phyloP scores from a whole-genome alignment of 2,888 invertebrate species.

The Drosophila lutescens region DNA sequence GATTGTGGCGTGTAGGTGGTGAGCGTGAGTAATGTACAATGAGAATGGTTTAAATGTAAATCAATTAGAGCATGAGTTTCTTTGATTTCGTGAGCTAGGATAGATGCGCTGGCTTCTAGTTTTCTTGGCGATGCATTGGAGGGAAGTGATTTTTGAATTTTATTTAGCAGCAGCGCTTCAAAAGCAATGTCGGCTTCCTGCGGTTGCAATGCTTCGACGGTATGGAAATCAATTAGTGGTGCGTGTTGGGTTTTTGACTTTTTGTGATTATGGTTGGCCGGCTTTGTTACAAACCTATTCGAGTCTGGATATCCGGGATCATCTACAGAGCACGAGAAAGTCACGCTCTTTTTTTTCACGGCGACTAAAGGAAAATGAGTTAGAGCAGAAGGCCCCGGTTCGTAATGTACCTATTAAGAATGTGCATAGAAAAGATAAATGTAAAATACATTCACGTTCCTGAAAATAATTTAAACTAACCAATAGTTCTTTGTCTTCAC shows the following conservation, averaged over 20 bases:
- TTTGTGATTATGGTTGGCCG: slow-evolving; percentile 31
- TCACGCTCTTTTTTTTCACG: slow-evolving; percentile 92
- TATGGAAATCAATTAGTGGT: slow-evolving; percentile 72
- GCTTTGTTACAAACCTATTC: slow-evolving; percentile 82
- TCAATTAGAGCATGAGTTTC: slow-evolving; percentile 82
- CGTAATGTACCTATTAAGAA: slow-evolving; percentile 85
- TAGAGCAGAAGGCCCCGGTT: slow-evolving; percentile 92
- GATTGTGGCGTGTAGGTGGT: slow-evolving; percentile 81
- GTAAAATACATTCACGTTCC: not conserved
- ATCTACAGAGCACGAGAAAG: slow-evolving; percentile 92
- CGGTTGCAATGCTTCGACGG: slow-evolving; percentile 76
- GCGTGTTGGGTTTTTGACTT: slow-evolving; percentile 21
- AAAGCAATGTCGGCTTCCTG: slow-evolving; percentile 80
- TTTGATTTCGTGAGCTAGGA: slow-evolving; percentile 69
- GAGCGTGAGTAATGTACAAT: slow-evolving; percentile 81
- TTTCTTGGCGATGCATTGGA: slow-evolving; percentile 46
- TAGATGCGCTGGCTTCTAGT: slow-evolving; percentile 42
- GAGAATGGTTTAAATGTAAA: slow-evolving; percentile 80
- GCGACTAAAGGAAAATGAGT: slow-evolving; percentile 90
- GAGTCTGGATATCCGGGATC: slow-evolving; percentile 92
- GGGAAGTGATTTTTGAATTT: slow-evolving; percentile 57
- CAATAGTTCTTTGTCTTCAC: slow-evolving; percentile 90
- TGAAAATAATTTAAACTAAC: slow-evolving; percentile 84
- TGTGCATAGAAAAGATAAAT: slow-evolving; percentile 1
- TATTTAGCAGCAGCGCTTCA: slow-evolving; percentile 77